A percentile compares a stretch with the other conserved stretches of the same genome.
phyloP scores from a whole-genome alignment of 2,797 vertebrate species.

The Odontamblyopus rebecca region DNA sequence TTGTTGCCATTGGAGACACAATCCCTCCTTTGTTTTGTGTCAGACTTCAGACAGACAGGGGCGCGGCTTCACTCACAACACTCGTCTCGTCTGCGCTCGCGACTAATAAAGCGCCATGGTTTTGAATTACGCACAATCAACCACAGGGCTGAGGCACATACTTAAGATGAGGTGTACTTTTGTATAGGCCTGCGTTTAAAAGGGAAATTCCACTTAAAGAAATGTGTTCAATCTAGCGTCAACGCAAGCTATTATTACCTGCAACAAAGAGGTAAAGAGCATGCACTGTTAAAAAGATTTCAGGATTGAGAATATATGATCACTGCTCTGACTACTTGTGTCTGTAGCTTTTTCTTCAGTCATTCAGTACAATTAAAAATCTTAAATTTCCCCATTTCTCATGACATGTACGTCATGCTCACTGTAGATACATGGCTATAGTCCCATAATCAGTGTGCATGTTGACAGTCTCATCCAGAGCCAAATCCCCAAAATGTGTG shows the following conservation, averaged over 20 bases:
- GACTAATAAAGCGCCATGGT: constrained; percentile 57
- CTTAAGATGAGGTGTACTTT: constrained; percentile 47
- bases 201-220: constrained; percentile 42
- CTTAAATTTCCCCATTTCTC: too few relatives aligned
- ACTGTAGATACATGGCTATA: too few relatives aligned
- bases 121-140: constrained; percentile 61
- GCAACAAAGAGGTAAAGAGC: not conserved
- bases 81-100: constrained; percentile 49
- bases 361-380: too few relatives aligned
- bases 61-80: constrained; percentile 55
- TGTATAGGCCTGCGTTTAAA: constrained; percentile 21
- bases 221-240: constrained; percentile 30
- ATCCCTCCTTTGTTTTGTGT: constrained; percentile 62
- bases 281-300: not conserved
- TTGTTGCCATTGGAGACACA: constrained; percentile 55
- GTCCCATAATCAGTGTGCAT: too few relatives aligned
- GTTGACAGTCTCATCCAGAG: too few relatives aligned
- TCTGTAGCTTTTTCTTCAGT: too few relatives aligned
- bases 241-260: not conserved
- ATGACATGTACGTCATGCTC: too few relatives aligned
- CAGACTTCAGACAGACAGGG: constrained; percentile 50
- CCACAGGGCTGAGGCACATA: constrained; percentile 32
- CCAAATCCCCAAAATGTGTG: too few relatives aligned
- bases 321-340: too few relatives aligned
- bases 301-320: too few relatives aligned